Percentiles rank a stretch among this genome's conserved stretches.
phyloP scores from a whole-genome alignment of 2,113 vertebrate species.

The Psophia crepitans region DNA sequence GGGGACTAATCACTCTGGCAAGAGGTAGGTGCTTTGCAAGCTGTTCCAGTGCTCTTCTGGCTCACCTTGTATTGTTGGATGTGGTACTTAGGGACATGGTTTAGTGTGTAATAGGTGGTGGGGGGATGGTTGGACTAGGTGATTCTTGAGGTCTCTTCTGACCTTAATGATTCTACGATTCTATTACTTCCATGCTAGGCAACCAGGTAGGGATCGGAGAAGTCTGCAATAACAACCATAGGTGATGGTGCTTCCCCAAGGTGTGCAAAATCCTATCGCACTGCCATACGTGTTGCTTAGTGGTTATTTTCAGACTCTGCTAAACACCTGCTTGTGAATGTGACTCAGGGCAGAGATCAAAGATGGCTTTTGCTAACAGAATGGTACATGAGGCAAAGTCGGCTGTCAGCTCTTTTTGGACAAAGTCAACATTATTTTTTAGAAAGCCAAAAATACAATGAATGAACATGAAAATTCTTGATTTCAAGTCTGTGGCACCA shows the following conservation, averaged over 20 bases:
- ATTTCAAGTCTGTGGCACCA: neutral
- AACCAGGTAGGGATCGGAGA: neutral
- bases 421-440: neutral
- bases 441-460: neutral
- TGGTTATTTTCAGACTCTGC: neutral
- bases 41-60: neutral
- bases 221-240: neutral
- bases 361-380: neutral
- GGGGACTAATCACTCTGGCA: neutral
- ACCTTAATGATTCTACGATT: too few relatives aligned
- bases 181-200: neutral
- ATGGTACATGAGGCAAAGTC: neutral
- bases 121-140: too few relatives aligned
- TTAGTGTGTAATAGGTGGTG: too few relatives aligned
- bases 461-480: neutral
- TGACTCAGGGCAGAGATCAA: neutral
- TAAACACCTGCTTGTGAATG: neutral
- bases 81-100: too few relatives aligned
- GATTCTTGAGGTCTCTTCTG: too few relatives aligned
- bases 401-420: neutral
- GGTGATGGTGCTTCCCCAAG: neutral
- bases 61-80: rapidly evolving
- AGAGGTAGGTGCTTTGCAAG: neutral
- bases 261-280: neutral
- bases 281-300: neutral